Percentiles rank a stretch among this genome's conserved stretches.
phyloP scores from a whole-genome alignment of 2,888 invertebrate species.

The Elysia crispata region DNA sequence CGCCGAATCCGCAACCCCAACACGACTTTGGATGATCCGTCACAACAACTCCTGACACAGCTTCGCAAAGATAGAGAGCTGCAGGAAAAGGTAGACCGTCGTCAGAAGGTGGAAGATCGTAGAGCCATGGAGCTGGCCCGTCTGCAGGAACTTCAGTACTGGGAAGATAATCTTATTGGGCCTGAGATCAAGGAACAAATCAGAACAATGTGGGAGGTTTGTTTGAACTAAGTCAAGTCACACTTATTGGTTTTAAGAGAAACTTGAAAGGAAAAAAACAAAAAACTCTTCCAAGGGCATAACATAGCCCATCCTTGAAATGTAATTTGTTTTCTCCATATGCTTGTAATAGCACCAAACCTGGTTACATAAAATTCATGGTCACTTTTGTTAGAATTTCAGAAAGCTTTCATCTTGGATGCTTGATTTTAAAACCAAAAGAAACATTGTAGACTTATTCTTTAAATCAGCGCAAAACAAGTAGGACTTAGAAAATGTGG shows the following conservation, averaged over 20 bases:
- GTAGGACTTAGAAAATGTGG: no score
- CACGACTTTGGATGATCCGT: constrained; percentile 68
- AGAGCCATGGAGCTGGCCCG: constrained; percentile 76
- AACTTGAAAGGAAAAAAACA: no score
- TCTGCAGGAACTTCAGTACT: constrained; percentile 63
- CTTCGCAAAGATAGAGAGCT: constrained; percentile 75
- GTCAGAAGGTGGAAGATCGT: constrained; percentile 72
- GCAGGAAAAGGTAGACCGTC: constrained; percentile 71
- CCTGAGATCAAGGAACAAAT: constrained; percentile 77
- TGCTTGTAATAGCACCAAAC: no score
- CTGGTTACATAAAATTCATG: no score
- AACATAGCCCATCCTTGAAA: no score
- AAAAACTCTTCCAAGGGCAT: no score
- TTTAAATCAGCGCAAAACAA: no score
- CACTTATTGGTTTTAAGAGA: not conserved
- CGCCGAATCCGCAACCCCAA: constrained; percentile 60
- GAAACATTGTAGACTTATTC: no score
- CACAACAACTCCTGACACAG: constrained; percentile 69
- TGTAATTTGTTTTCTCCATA: no score
- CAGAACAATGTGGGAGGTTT: constrained; percentile 81
- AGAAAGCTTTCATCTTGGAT: no score
- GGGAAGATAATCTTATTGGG: constrained; percentile 79
- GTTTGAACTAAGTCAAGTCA: not conserved
- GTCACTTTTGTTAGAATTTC: no score
- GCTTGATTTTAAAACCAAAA: no score